phyloP scores from a whole-genome alignment of 2,113 vertebrate species.

The Benthochromis sp. region DNA sequence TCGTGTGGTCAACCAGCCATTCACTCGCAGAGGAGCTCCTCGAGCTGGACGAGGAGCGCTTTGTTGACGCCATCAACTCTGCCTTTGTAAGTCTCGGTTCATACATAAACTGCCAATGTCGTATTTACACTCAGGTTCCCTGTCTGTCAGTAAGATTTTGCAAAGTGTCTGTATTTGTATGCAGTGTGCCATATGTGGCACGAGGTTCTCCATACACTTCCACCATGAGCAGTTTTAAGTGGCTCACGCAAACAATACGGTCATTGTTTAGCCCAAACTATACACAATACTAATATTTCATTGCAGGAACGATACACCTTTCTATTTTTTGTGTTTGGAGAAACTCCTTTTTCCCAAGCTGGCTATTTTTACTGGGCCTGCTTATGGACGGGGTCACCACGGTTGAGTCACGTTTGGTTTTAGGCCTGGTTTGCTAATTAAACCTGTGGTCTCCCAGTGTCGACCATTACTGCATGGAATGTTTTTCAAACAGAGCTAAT shows the following conservation, averaged over 20 bases:
- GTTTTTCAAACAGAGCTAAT: slow-evolving; percentile 72
- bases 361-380: slow-evolving; percentile 69
- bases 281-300: slow-evolving; percentile 38
- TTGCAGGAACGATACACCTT: slow-evolving; percentile 7
- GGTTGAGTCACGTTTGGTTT: slow-evolving; percentile 71
- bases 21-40: slow-evolving; percentile 82
- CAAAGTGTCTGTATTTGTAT: not conserved
- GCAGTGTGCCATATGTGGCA: not conserved
- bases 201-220: not conserved
- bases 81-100: slow-evolving; percentile 85
- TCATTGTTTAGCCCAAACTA: slow-evolving; percentile 18
- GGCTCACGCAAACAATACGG: slow-evolving; percentile 16
- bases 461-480: slow-evolving; percentile 71
- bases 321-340: slow-evolving; percentile 51
- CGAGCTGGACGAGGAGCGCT: slow-evolving; percentile 85
- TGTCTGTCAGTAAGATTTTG: not conserved
- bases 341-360: slow-evolving; percentile 69
- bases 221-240: not conserved
- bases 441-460: slow-evolving; percentile 70
- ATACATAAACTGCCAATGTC: not conserved
- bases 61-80: slow-evolving; percentile 92
- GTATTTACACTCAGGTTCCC: not conserved
- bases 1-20: slow-evolving; percentile 96
- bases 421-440: slow-evolving; percentile 74
- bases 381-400: slow-evolving; percentile 65